Percentiles rank a stretch among this genome's conserved stretches.
phyloP scores from a whole-genome alignment of 1,140 invertebrate genomes.

The Caenorhabditis tropicalis region DNA sequence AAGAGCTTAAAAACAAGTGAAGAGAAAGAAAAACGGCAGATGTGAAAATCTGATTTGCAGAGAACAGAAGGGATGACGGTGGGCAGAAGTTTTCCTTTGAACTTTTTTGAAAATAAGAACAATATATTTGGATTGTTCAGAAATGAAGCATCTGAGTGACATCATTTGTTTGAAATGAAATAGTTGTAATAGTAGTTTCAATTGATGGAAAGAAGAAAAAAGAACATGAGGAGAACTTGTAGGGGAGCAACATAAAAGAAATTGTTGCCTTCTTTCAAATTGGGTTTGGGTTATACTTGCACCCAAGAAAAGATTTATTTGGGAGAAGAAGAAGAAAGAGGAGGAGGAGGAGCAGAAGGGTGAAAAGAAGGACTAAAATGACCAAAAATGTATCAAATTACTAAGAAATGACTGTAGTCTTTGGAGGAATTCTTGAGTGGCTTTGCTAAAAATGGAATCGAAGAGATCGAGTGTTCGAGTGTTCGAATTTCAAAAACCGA shows the following conservation, averaged over 20 bases:
- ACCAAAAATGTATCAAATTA: conserved; percentile 18
- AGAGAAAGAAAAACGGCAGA: not conserved
- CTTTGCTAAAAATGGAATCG: not conserved
- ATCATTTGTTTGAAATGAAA: not conserved
- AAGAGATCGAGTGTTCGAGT: not conserved
- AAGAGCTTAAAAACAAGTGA: not conserved
- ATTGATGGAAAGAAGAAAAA: not conserved
- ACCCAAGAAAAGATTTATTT: conserved; percentile 26
- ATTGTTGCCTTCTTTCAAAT: conserved; percentile 32
- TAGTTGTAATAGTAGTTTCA: not conserved
- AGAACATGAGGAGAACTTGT: not conserved
- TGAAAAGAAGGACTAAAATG: not conserved
- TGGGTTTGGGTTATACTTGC: conserved; percentile 30
- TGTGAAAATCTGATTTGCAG: conserved; percentile 26
- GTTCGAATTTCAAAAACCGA: conserved; percentile 14
- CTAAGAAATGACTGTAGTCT: not conserved
- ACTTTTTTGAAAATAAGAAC: not conserved
- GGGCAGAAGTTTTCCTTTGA: not conserved
- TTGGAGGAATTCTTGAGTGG: not conserved
- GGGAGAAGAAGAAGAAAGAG: not conserved
- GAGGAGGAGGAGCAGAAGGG: not conserved
- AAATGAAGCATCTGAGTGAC: not conserved
- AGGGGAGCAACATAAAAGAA: conserved; percentile 3
- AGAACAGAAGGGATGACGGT: not conserved
- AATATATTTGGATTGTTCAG: not conserved